Evolutionary conservation across 2,888 invertebrate genomes (phyloP).

Genomic region (Himalopsyche japonica): DNA sequence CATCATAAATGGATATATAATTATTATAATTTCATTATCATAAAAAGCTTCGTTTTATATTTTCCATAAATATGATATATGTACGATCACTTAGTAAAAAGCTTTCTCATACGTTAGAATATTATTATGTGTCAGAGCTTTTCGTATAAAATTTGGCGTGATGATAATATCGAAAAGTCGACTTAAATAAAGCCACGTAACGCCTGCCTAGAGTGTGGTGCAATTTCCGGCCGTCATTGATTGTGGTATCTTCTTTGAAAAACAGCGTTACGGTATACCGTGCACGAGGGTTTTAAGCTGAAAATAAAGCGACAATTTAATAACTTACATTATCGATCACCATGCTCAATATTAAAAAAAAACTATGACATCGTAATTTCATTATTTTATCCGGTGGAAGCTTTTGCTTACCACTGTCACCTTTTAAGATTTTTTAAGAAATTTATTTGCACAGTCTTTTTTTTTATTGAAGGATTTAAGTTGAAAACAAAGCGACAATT

Average conservation of each 20-base stretch:
- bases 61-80: not conserved
- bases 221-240: not conserved
- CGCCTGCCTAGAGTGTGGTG: not conserved
- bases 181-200: not conserved
- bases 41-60: not conserved
- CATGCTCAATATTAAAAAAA: too few relatives aligned
- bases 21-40: too few relatives aligned
- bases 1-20: too few relatives aligned
- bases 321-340: too few relatives aligned
- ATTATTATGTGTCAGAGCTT: not conserved
- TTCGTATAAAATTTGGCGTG: not conserved
- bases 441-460: too few relatives aligned
- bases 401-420: too few relatives aligned
- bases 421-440: too few relatives aligned
- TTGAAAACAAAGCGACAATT: too few relatives aligned
- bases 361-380: too few relatives aligned
- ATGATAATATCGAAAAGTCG: not conserved
- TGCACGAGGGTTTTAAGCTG: not conserved
- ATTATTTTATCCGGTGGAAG: too few relatives aligned
- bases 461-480: too few relatives aligned
- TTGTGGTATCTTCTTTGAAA: slow-evolving; percentile 1
- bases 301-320: not conserved
- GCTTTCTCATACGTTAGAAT: not conserved
- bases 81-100: not conserved
- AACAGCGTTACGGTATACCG: not conserved